These are phyloP conservation scores for Perdita meconis DNA, from an alignment of 2,888 invertebrate genomes.

Conservation along the genomic window DNA sequence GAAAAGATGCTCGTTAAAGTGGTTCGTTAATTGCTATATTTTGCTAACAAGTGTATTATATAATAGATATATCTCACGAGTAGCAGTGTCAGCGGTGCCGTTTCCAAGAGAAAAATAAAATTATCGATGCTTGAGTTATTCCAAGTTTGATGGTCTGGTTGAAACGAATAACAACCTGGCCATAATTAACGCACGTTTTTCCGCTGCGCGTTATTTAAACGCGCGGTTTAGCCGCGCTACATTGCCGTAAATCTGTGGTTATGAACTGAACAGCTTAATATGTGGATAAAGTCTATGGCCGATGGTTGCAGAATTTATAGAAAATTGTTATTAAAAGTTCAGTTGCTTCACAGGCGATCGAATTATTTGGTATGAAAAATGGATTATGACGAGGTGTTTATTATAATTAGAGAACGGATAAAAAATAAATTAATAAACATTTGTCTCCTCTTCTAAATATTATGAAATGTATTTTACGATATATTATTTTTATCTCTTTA, in stretches of 20 bases:
- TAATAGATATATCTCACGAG: conserved; percentile 22
- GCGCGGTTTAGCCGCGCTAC: conserved; percentile 39
- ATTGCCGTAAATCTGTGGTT: conserved; percentile 48
- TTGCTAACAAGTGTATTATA: conserved; percentile 38
- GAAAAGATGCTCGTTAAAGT: conserved; percentile 10
- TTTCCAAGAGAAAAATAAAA: conserved; percentile 32
- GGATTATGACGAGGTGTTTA: too few relatives aligned
- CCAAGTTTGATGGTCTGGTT: conserved; percentile 7
- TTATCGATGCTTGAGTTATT: not conserved
- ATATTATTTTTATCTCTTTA: too few relatives aligned
- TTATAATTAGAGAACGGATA: too few relatives aligned
- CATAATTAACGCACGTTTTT: conserved; percentile 44
- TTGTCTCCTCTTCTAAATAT: too few relatives aligned
- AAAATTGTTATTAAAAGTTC: conserved; percentile 39
- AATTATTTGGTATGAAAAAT: not conserved
- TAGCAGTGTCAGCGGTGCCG: conserved; percentile 29
- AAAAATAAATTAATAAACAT: too few relatives aligned
- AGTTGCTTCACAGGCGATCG: conserved; percentile 32
- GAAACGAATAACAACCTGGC: conserved; percentile 44
- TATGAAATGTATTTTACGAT: too few relatives aligned
- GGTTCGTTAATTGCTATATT: conserved; percentile 51
- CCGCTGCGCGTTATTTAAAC: conserved; percentile 25
- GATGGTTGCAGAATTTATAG: conserved; percentile 18
- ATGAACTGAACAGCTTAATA: conserved; percentile 26
- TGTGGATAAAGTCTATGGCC: not conserved